These are phyloP conservation scores for Sus scrofa DNA, from an alignment of 2,113 vertebrate species.

Conservation along the genomic window T2T-Sscrofa CM000827.6:74950501-74951000, in stretches of 20 bases:
- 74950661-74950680: background rate
- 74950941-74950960: background rate
- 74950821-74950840: background rate
- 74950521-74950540: constrained; percentile 43
- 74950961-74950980: constrained; percentile 19
- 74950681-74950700: background rate
- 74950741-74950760: background rate
- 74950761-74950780: background rate
- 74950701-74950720: background rate
- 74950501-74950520: constrained; percentile 7
- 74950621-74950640: background rate
- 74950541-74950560: background rate
- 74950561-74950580: constrained; percentile 32
- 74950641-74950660: background rate
- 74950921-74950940: background rate
- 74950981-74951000: background rate
- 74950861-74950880: constrained; percentile 32
- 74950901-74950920: background rate
- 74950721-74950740: background rate
- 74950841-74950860: background rate
- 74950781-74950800: background rate
- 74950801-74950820: background rate
- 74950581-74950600: constrained; percentile 2
- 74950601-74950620: constrained; percentile 13
- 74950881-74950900: background rate